Evolutionary conservation across 2,888 invertebrate species (phyloP), one percentile per base, ranked within the genome.

Genomic region (Macrophya annulata): DNA sequence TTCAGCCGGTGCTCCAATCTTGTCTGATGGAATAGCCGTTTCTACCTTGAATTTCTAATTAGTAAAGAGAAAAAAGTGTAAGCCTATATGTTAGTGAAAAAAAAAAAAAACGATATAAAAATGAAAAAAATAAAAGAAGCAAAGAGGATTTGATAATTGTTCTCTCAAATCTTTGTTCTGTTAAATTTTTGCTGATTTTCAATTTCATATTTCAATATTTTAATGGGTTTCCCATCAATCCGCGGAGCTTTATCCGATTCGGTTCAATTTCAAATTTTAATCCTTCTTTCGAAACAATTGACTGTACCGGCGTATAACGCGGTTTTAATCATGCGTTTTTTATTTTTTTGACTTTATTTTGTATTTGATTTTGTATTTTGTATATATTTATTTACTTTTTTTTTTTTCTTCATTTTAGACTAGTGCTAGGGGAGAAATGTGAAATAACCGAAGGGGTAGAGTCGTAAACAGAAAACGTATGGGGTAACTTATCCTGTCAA

Each of bases 1-100:
- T 83, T 71, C 84, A 86, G 84, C 77, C 85, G 85, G 82, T 72
- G 40, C 74, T 85, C 40, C 62, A 40, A 40, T 51, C 62, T 40
- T 59, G 59, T 31, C 79, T 59, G 37, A 1, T 21, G 25, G 62
- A 43, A 79, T 79, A n/a, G 40, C 79, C 79, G 59, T 79, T 79
- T 59, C 40, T 79, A 79, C 43, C 43, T 79, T 62, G 25, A 55
- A 77, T 51, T 77, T 10, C 3, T 31, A 45, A 77, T 51, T 77
- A 74, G 45, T 25, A 31, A 9, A 74, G n/a, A 15, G 43, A 74
- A 3, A 45, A 43, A 74, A 21, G 25, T 8, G 43, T 72, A 8
- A 10, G 21, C 0, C 21, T n/a, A 10, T 43, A 43, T 43, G 31
- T 15, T 65, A 1, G 8, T 12, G 37, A 37, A 31, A 17, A 12